These are phyloP conservation scores for Erpetoichthys calabaricus DNA, from an alignment of 2,797 vertebrate genomes.

Conservation along the genomic window DNA sequence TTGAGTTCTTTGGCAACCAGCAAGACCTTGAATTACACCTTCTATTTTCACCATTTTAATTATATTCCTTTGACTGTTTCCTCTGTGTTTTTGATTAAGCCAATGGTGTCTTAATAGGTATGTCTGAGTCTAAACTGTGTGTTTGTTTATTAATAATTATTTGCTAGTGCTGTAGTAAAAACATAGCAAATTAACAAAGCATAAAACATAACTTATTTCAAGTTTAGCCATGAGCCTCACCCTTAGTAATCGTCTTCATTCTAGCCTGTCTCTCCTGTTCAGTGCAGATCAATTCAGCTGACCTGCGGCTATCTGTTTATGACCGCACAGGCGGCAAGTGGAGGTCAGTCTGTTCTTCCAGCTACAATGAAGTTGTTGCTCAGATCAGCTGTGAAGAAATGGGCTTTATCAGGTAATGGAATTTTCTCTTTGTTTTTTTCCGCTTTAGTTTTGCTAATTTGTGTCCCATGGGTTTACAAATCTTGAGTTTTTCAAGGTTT, in stretches of 20 bases:
- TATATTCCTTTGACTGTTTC: not conserved
- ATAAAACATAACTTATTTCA: too few relatives aligned
- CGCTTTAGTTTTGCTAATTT: not conserved
- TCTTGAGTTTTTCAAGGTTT: not conserved
- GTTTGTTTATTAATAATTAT: too few relatives aligned
- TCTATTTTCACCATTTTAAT: too few relatives aligned
- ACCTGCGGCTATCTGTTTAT: constrained; percentile 60
- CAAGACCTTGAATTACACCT: too few relatives aligned
- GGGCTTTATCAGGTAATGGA: constrained; percentile 70
- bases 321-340: constrained; percentile 59
- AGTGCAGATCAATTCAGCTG: constrained; percentile 73
- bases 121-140: not conserved
- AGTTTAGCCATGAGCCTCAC: too few relatives aligned
- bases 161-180: too few relatives aligned
- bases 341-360: constrained; percentile 70
- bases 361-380: constrained; percentile 58
- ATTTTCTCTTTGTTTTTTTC: not conserved
- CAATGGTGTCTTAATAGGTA: not conserved
- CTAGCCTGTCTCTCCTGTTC: constrained; percentile 5
- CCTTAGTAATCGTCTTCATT: too few relatives aligned
- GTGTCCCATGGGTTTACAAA: not conserved
- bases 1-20: too few relatives aligned
- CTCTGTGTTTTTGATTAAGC: not conserved
- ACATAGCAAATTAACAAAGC: too few relatives aligned
- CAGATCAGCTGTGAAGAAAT: constrained; percentile 78